A percentile compares a stretch with the other conserved stretches of the same genome.
phyloP scores from a whole-genome alignment of 2,113 vertebrate species.

The Piaya cayana region DNA sequence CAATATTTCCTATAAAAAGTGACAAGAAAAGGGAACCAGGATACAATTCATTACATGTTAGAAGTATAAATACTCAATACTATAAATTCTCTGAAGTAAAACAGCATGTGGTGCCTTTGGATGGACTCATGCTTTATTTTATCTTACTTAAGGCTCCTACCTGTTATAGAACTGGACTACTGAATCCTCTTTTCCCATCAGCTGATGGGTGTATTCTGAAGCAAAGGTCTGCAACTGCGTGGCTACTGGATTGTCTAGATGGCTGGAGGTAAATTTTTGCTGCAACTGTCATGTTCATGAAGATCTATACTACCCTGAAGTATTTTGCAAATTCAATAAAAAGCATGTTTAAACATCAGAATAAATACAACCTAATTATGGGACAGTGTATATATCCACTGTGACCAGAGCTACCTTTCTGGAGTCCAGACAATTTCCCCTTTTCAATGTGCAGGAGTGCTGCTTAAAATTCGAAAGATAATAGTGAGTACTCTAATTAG shows the following conservation, averaged over 20 bases:
- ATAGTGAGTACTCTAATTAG: neutral
- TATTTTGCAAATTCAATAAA: neutral
- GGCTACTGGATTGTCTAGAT: neutral
- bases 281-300: neutral
- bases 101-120: neutral
- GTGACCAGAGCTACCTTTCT: neutral
- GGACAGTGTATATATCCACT: neutral
- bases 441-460: neutral
- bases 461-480: neutral
- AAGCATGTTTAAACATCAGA: neutral
- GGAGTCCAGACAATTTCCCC: neutral
- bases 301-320: neutral
- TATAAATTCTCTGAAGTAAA: neutral
- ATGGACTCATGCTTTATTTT: neutral
- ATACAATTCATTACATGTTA: neutral
- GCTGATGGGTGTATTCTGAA: neutral
- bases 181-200: neutral
- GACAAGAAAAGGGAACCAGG: neutral
- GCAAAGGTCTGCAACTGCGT: neutral
- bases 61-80: neutral
- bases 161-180: neutral
- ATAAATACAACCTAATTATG: neutral
- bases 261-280: neutral
- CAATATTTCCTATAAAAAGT: neutral
- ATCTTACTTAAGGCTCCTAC: neutral